Evolutionary conservation across 1,140 invertebrate genomes (phyloP).

Genomic region (Drosophila orena): DNA sequence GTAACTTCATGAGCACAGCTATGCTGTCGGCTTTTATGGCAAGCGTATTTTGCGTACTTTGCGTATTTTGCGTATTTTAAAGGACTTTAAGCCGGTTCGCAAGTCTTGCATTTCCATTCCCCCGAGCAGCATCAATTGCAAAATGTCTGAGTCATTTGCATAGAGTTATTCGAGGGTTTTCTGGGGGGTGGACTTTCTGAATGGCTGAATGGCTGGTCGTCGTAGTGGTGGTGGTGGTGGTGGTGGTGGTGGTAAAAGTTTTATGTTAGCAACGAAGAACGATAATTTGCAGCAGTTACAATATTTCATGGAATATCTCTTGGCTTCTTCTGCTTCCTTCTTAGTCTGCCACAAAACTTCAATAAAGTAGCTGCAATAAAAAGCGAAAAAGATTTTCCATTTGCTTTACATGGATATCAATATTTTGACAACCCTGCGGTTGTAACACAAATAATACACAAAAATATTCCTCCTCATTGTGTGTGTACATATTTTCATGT

Average conservation of each 20-base stretch:
- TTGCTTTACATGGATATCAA: conserved; percentile 37
- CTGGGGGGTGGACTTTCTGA: conserved; percentile 7
- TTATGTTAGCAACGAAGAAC: conserved; percentile 65
- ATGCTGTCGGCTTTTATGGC: not conserved
- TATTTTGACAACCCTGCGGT: conserved; percentile 55
- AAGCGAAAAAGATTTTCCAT: conserved; percentile 44
- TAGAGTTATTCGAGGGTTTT: conserved; percentile 39
- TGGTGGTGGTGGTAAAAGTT: conserved; percentile 50
- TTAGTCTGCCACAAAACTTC: conserved; percentile 30
- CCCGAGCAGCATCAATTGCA: conserved; percentile 52
- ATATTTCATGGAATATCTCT: conserved; percentile 63
- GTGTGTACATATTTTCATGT: conserved; percentile 43
- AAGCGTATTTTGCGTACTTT: conserved; percentile 16
- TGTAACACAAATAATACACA: conserved; percentile 43
- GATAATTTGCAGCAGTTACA: conserved; percentile 72
- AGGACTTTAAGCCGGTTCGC: conserved; percentile 31
- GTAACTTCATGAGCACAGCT: conserved; percentile 2
- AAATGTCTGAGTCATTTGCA: conserved; percentile 58
- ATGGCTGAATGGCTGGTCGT: not conserved
- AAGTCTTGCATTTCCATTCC: conserved; percentile 36
- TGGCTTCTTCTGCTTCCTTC: conserved; percentile 13
- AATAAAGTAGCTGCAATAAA: conserved; percentile 59
- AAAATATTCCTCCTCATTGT: conserved; percentile 25
- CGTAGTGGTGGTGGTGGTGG: not conserved
- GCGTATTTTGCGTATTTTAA: conserved; percentile 21